Conservation (phyloP, 2,888 invertebrate species). For the Dryadula phaetusa region DNA sequence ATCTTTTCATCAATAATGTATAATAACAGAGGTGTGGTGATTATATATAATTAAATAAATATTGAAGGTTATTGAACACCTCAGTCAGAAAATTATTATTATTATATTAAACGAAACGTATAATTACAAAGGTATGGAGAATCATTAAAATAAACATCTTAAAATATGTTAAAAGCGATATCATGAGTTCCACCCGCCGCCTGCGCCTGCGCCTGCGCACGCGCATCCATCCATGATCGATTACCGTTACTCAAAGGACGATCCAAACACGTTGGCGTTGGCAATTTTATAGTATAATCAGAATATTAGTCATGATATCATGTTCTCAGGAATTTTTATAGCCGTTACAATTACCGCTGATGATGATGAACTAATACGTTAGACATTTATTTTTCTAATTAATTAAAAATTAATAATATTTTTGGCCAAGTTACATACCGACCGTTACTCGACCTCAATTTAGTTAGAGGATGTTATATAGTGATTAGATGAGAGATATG, state of each 20-base stretch:
- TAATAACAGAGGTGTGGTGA: no score
- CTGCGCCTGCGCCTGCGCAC: background rate
- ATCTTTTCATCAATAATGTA: no score
- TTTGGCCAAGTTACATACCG: background rate
- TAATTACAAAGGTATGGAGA: background rate
- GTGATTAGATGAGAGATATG: background rate
- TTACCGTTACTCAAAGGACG: constrained; percentile 15
- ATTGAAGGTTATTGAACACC: background rate
- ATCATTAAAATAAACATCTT: background rate
- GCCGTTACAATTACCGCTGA: background rate
- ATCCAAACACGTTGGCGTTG: no score
- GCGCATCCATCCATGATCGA: constrained; percentile 1
- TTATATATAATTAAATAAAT: background rate
- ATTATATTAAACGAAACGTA: background rate
- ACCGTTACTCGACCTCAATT: constrained; percentile 2
- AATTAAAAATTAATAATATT: background rate
- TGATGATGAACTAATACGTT: background rate
- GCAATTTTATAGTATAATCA: background rate
- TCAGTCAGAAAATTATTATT: background rate
- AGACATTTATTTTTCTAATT: background rate
- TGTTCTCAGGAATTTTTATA: background rate
- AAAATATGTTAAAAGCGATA: background rate
- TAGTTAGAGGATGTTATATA: background rate
- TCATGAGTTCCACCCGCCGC: background rate
- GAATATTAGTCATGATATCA: background rate